A percentile compares a stretch with the other conserved stretches of the same genome.
These are phyloP conservation scores for Hormaphis cornu DNA, from an alignment of 1,140 invertebrate genomes.

Conservation along the genomic window DNA sequence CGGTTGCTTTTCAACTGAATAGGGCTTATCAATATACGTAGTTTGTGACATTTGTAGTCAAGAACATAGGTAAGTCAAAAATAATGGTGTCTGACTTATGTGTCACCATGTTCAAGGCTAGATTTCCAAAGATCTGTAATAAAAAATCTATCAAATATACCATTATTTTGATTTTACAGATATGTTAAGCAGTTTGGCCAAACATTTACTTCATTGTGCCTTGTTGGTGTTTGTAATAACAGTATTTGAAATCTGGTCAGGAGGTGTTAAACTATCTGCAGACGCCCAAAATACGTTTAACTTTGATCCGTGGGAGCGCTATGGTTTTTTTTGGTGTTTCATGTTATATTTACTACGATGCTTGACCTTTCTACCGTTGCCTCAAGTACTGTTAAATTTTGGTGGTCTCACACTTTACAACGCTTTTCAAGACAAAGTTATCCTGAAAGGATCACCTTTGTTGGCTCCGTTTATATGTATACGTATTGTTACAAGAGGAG, in stretches of 20 bases:
- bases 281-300: slow-evolving; percentile 46
- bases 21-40: not conserved
- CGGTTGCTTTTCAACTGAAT: not conserved
- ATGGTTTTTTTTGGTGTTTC: slow-evolving; percentile 59
- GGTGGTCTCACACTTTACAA: slow-evolving; percentile 84
- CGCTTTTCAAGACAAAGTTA: slow-evolving; percentile 87
- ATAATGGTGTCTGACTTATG: not conserved
- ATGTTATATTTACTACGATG: slow-evolving; percentile 70
- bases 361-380: slow-evolving; percentile 75
- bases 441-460: slow-evolving; percentile 77
- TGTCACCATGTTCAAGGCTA: slow-evolving; percentile 17
- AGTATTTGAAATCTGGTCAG: slow-evolving; percentile 66
- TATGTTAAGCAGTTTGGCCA: slow-evolving; percentile 55
- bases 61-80: not conserved
- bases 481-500: slow-evolving; percentile 87
- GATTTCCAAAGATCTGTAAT: not conserved
- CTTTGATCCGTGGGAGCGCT: slow-evolving; percentile 69
- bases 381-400: slow-evolving; percentile 86
- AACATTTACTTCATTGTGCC: slow-evolving; percentile 69
- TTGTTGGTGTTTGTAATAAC: slow-evolving; percentile 65
- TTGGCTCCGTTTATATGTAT: slow-evolving; percentile 93
- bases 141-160: not conserved
- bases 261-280: slow-evolving; percentile 59
- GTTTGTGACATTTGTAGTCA: not conserved
- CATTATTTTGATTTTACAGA: slow-evolving; percentile 7